Conservation (phyloP, 2,797 vertebrate genomes). For the Rhinophrynus dorsalis region DNA sequence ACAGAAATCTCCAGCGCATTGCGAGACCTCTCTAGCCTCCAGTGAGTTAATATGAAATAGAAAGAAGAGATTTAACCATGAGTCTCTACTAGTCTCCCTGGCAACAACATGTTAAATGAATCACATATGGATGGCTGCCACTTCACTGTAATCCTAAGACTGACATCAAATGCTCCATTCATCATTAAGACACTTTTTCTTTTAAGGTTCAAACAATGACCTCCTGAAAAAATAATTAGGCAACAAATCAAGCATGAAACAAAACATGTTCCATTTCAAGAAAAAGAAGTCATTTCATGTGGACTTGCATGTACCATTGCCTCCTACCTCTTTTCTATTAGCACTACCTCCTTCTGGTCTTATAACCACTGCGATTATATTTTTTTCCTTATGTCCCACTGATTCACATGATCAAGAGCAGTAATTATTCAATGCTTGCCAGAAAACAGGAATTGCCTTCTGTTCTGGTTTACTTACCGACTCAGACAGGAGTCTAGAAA, state of each 20-base stretch:
- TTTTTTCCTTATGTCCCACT: slow-evolving; percentile 43
- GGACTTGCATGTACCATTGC: slow-evolving; percentile 55
- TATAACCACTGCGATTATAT: slow-evolving; percentile 33
- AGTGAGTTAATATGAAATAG: no score
- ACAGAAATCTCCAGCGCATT: no score
- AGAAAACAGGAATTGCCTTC: slow-evolving; percentile 47
- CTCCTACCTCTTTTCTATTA: slow-evolving; percentile 62
- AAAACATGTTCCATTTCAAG: slow-evolving; percentile 55
- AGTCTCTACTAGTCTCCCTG: slow-evolving; percentile 15
- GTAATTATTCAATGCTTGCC: slow-evolving; percentile 52
- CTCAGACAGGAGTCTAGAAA: slow-evolving; percentile 23
- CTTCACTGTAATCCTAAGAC: slow-evolving; percentile 20
- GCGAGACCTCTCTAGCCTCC: no score
- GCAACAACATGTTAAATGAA: slow-evolving; percentile 29
- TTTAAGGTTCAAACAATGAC: slow-evolving; percentile 55
- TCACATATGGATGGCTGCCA: slow-evolving; percentile 18
- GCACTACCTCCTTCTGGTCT: slow-evolving; percentile 45
- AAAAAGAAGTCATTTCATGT: slow-evolving; percentile 59
- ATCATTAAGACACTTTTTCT: slow-evolving; percentile 26
- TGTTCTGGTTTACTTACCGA: slow-evolving; percentile 32
- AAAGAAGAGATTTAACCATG: not conserved
- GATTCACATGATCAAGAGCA: slow-evolving; percentile 52
- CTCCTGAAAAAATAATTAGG: slow-evolving; percentile 59
- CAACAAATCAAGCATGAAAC: slow-evolving; percentile 53
- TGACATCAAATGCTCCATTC: slow-evolving; percentile 35